Evolutionary conservation across 2,113 vertebrate genomes (phyloP).

Genomic region (Typhlomys cinereus): DNA sequence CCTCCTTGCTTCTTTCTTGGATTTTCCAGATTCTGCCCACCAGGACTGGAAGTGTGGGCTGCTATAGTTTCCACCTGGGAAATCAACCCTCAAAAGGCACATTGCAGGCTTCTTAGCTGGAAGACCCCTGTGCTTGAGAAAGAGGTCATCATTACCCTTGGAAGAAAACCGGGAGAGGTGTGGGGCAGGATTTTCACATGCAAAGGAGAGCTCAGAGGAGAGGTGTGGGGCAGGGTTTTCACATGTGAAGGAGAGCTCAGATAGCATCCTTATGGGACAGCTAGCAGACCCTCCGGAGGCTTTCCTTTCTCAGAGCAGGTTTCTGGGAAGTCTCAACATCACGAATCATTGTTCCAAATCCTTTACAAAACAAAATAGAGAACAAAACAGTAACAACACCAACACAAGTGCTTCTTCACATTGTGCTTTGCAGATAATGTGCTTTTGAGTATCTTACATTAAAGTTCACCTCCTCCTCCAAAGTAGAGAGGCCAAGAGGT

Average conservation of each 20-base stretch:
- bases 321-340: not conserved
- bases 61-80: too few species aligned
- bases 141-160: not conserved
- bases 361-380: slow-evolving; percentile 31
- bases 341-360: slow-evolving; percentile 36
- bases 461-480: not conserved
- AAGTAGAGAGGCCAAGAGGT: not conserved
- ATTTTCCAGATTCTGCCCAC: too few species aligned
- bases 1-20: too few species aligned
- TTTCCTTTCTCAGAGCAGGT: not conserved
- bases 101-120: not conserved
- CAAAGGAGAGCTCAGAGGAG: not conserved
- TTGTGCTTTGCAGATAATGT: not conserved
- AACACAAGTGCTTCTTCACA: not conserved
- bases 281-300: not conserved
- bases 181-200: rapidly evolving
- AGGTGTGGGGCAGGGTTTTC: rapidly evolving
- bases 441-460: not conserved
- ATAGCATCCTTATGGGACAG: not conserved
- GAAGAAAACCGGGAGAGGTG: not conserved
- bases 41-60: too few species aligned
- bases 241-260: not conserved
- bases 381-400: not conserved
- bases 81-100: too few species aligned
- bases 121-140: not conserved